Percentiles rank a stretch among this genome's conserved stretches.
Conservation (phyloP, 2,888 invertebrate species). For the Hypomecis atomaria region DNA sequence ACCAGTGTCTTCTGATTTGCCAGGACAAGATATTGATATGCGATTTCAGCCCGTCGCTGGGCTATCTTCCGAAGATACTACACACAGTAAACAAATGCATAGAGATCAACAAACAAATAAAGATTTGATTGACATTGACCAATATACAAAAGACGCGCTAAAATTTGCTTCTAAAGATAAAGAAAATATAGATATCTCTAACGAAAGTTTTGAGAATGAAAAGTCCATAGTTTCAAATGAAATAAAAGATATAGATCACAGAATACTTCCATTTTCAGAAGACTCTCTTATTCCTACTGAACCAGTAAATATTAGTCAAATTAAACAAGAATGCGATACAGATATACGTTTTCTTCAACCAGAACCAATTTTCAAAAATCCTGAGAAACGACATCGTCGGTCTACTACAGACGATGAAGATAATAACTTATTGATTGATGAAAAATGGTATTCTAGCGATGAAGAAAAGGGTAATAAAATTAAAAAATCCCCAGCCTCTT, state of each 20-base stretch:
- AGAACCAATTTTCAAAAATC: conserved; percentile 76
- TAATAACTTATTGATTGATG: conserved; percentile 83
- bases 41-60: conserved; percentile 67
- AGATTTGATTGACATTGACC: conserved; percentile 81
- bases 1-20: conserved; percentile 61
- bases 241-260: conserved; percentile 79
- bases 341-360: conserved; percentile 78
- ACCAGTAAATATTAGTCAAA: conserved; percentile 51
- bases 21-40: conserved; percentile 81
- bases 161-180: conserved; percentile 80
- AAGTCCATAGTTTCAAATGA: conserved; percentile 61
- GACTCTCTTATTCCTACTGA: conserved; percentile 58
- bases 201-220: conserved; percentile 67
- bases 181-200: conserved; percentile 76
- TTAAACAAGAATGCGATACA: conserved; percentile 71
- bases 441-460: conserved; percentile 93
- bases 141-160: conserved; percentile 82
- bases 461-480: conserved; percentile 85
- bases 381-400: conserved; percentile 75
- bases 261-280: conserved; percentile 75
- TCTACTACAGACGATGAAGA: conserved; percentile 85
- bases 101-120: conserved; percentile 62
- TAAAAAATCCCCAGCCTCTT: conserved; percentile 67
- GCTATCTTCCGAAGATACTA: conserved; percentile 49
- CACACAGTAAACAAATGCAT: conserved; percentile 46